Base-by-base conservation (phyloP, 2,888 invertebrate genomes). In the Tenthredo distinguenda region DNA sequence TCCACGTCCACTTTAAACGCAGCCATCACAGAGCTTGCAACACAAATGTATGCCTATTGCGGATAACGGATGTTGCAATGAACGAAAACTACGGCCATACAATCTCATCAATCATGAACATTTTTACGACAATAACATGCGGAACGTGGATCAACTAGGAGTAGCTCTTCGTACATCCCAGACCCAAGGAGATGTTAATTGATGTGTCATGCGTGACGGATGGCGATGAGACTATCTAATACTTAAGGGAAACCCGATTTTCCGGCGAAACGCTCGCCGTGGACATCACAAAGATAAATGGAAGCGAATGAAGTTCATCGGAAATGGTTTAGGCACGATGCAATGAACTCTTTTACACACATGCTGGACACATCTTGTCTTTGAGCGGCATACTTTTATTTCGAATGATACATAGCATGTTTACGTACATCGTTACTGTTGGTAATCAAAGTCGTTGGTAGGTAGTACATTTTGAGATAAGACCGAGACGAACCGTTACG, bases 101-200 rank as follows among this genome's bases (percentile, higher is more conserved):
- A 43, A 40, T 74, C 10, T 74, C 72, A 74, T 43, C 72, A 50
- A 34, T 77, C 58, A 81, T 62, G 81, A 81, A 62, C 40, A 58
- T 47, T 58, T 62, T 21, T 26, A 50, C 21, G 21, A 62, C 40
- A 50, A 40, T 81, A 62, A 62, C 81, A 81, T 81, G 81, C 81
- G 34, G 58, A 31, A 77, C 26, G 7, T 18, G 55, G 55, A 26
- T n/a, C 55, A 79, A 58, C 55, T 58, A 37, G 31, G 50, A 62
- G n/a, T 40, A 81, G 55, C 58, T 62, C 3, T 81, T 81, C 62
- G 34, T 26, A 77, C 50, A 40, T 62, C 81, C 58, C 37, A 50
- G 62, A 40, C 81, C 62, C 81, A 81, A 40, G 34, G 62, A 81
- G 62, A 81, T 81, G 21, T 81, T 40, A 31, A 62, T 81, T 81